These are phyloP conservation scores for Neomonachus schauinslandi DNA, from an alignment of 2,113 vertebrate species.

Conservation along the genomic window DNA sequence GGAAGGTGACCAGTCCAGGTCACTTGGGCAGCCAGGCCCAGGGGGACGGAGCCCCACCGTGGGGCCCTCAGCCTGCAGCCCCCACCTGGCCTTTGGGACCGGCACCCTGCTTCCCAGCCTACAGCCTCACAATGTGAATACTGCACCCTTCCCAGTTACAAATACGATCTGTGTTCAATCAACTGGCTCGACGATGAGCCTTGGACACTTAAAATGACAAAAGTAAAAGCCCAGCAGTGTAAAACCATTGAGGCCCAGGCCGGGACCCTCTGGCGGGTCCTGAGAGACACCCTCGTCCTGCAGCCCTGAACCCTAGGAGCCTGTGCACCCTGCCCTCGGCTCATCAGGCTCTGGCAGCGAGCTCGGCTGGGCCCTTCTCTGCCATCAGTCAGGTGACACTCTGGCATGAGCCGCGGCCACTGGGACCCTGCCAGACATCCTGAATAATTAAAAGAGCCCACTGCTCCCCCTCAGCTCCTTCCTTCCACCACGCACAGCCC, in stretches of 20 bases:
- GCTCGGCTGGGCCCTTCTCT: rapidly evolving
- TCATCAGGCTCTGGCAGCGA: rapidly evolving
- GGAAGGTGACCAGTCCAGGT: background rate
- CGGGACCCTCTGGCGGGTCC: rapidly evolving
- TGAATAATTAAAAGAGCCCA: too few relatives aligned
- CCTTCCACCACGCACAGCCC: background rate
- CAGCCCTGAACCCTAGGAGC: rapidly evolving
- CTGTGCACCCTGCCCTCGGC: rapidly evolving
- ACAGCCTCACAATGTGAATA: rapidly evolving
- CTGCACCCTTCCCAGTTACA: rapidly evolving
- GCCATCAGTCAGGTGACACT: rapidly evolving
- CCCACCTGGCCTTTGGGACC: rapidly evolving
- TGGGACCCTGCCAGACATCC: rapidly evolving
- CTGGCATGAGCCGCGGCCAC: rapidly evolving
- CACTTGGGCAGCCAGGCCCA: background rate
- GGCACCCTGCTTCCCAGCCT: rapidly evolving
- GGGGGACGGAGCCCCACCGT: too few relatives aligned
- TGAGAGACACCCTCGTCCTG: rapidly evolving
- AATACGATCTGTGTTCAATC: rapidly evolving
- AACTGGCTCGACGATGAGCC: rapidly evolving
- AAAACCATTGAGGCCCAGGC: rapidly evolving
- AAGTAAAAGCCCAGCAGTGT: rapidly evolving
- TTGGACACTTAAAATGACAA: too few relatives aligned
- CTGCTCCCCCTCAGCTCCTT: rapidly evolving
- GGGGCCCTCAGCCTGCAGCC: background rate